phyloP scores from a whole-genome alignment of 2,797 vertebrate genomes.

The Sternarchorhynchus goeldii region DNA sequence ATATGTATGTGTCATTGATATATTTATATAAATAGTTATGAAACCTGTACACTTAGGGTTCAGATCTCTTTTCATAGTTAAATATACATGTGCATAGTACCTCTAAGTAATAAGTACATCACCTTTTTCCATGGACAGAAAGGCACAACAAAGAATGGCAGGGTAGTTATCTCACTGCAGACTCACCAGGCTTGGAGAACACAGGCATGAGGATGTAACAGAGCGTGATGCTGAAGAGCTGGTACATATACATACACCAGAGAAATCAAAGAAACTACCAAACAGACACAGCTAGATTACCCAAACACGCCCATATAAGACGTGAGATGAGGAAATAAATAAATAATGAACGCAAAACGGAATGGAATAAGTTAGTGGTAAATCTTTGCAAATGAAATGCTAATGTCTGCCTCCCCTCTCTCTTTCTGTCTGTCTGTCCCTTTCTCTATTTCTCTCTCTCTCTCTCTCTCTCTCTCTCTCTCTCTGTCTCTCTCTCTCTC shows the following conservation, averaged over 20 bases:
- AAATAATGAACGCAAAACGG: constrained; percentile 51
- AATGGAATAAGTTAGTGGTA: constrained; percentile 59
- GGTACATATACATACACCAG: constrained; percentile 25
- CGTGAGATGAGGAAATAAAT: constrained; percentile 51
- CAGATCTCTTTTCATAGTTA: too few species aligned
- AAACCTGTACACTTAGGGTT: too few species aligned
- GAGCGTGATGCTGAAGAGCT: constrained; percentile 41
- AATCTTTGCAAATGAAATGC: constrained; percentile 63
- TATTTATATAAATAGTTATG: too few species aligned
- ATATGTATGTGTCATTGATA: too few species aligned
- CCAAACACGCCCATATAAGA: constrained; percentile 42
- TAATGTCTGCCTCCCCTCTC: constrained; percentile 50
- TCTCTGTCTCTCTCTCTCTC: constrained; percentile 4
- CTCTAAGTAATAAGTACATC: too few species aligned
- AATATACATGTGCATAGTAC: too few species aligned
- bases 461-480: constrained; percentile 30
- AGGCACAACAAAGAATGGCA: constrained; percentile 7
- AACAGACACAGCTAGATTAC: constrained; percentile 42
- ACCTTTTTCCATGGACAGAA: background rate
- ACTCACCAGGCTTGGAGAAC: constrained; percentile 28
- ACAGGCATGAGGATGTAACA: constrained; percentile 40
- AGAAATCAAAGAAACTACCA: constrained; percentile 50
- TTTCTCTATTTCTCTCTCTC: background rate
- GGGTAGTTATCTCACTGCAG: constrained; percentile 21
- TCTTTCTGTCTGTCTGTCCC: background rate